Evolutionary conservation across 2,113 vertebrate species (phyloP), one percentile per base, ranked within the genome.

Genomic region (Pavo muticus): DNA sequence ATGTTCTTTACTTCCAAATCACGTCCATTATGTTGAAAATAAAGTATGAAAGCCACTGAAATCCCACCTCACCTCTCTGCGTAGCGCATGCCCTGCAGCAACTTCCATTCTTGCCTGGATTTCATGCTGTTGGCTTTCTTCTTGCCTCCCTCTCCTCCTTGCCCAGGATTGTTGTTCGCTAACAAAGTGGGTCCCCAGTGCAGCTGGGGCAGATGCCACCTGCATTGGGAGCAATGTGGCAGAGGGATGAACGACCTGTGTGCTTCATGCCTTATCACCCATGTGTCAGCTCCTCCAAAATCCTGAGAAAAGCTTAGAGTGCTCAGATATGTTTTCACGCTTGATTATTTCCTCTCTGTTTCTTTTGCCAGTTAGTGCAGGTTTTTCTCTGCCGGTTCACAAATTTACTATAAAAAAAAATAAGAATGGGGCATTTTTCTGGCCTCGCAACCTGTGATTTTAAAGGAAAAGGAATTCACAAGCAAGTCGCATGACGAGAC

Each of bases 81-180:
- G 6, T 2, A 64, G 29, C 19, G 32, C 21, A 5, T 14, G 24
- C 42, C 47, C 91, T 42, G 89, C 69, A 88, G 57, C 70, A 56
- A 9, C 69, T 48, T 77, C 35, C 19, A 29, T 44, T 86, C 64
- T 45, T 48, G 68, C 35, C 21, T 71, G 69, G 16, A 17, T 74
- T 70, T 78, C 0, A 0, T 19, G n/a, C 12, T 54, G 10, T 48
- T 80, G 39, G 47, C 83, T 14, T 75, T 32, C n/a, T 70, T 35
- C 63, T 57, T 45, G 25, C 60, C 17, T 65, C 17, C 10, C 10
- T 63, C 32, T 74, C 30, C 52, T 78, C 29, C 69, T 30, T 6
- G 42, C 8, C 45, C 12, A 0, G 6, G 18, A 8, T 44, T 29
- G 15, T 30, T 37, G 9, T 9, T 59, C 13, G 1, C 11, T 7